Base-by-base conservation (phyloP, 2,888 invertebrate species). In the Watsonalla cultraria region DNA sequence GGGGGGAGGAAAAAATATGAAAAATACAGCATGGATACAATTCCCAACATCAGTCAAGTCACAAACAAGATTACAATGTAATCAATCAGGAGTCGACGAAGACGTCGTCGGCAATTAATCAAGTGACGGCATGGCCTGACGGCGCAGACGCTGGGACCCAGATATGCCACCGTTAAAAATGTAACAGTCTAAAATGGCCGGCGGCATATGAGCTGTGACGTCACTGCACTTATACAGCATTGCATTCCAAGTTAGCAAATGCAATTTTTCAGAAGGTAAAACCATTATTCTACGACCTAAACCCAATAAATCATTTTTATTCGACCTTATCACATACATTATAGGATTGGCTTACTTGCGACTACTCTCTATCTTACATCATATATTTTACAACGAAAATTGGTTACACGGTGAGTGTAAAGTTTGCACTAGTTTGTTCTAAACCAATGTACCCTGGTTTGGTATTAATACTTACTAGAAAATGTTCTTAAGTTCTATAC, bases 1-100 rank as follows among this genome's bases (percentile, higher is more conserved):
- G 37, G 14, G 56, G 60, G 56, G 59, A 55, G 53, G 60, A 64
- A 69, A 74, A 74, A 80, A 76, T 68, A 76, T 73, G 69, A 72
- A 76, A 72, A 78, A 74, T 72, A 72, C 60, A 66, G 69, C 69
- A 63, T 64, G 76, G 78, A 76, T 74, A 81, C 78, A 81, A 80
- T 74, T 72, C 72, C 68, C 65, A 71, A 74, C 84, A 84, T 86
- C 82, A 78, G 81, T 86, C 86, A 84, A 84, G 83, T 86, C 84
- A 80, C 82, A 86, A 88, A 88, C 85, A 87, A 85, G 84, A 87
- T 88, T 85, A 86, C 84, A 84, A 75, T 78, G 84, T 81, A 82
- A 90, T 89, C 88, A 87, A 89, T 89, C 90, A 88, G 78, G 58
- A 58, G 68, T 61, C 62, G 70, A 72, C 72, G 70, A 76, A 76